These are phyloP conservation scores for Antrozous pallidus DNA, from an alignment of 2,797 vertebrate genomes.

Conservation along the genomic window DNA sequence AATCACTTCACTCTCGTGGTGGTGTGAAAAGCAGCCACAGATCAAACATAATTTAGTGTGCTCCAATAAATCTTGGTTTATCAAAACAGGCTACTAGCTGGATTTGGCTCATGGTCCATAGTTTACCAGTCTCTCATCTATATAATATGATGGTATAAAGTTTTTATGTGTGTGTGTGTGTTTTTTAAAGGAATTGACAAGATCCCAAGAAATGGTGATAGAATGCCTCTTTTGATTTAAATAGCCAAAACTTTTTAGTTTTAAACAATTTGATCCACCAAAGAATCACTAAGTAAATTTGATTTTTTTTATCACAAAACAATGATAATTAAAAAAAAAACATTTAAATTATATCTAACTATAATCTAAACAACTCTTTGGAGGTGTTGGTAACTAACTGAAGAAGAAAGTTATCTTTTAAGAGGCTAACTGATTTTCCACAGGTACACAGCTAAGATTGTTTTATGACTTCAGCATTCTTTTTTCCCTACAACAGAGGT, in stretches of 20 bases:
- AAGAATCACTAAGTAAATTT: slow-evolving; percentile 16
- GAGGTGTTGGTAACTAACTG: not conserved
- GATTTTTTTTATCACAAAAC: not conserved
- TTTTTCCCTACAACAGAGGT: not conserved
- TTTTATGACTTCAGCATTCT: not conserved
- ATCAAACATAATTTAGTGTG: not conserved
- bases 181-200: not conserved
- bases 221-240: not conserved
- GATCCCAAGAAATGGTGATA: not conserved
- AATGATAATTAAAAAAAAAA: not conserved
- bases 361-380: not conserved
- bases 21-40: not conserved
- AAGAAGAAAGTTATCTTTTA: slow-evolving; percentile 4
- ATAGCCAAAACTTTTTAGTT: not conserved
- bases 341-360: not conserved
- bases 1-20: not conserved
- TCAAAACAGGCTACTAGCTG: not conserved
- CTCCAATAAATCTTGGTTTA: slow-evolving; percentile 6
- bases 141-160: not conserved
- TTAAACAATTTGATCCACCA: not conserved
- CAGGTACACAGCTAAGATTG: not conserved
- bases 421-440: slow-evolving; percentile 23
- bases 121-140: not conserved
- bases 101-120: not conserved
- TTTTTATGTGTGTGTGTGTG: no score